Conservation (phyloP, 1,140 invertebrate genomes). For the Meloidogyne hapla region DNA sequence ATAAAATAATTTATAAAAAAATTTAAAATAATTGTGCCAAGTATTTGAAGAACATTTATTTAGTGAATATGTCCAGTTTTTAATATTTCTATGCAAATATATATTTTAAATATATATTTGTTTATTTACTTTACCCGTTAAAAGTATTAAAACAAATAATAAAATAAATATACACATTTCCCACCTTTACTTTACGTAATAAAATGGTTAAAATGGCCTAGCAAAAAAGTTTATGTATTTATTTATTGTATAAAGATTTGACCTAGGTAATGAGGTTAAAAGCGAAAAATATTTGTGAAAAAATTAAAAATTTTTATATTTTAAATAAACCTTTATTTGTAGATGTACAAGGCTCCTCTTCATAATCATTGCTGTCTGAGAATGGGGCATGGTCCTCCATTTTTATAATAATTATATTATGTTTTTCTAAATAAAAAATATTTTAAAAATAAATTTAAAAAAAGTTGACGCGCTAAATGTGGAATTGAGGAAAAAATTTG, state of each 20-base stretch:
- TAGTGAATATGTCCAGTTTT: too few species aligned
- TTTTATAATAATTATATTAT: neutral
- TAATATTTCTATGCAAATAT: too few species aligned
- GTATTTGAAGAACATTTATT: too few species aligned
- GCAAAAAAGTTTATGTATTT: too few species aligned
- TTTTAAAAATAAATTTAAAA: neutral
- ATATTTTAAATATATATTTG: neutral
- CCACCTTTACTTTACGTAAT: neutral
- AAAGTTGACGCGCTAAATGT: neutral
- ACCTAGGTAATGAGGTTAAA: neutral
- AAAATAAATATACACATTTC: neutral
- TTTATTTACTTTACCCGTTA: constrained; percentile 6
- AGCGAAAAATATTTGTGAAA: too few species aligned
- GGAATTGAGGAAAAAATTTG: neutral
- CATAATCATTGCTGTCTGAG: neutral
- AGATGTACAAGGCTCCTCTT: neutral
- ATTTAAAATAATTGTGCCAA: too few species aligned
- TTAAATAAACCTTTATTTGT: neutral
- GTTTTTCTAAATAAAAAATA: neutral
- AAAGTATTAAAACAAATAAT: constrained; percentile 2
- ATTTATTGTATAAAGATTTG: too few species aligned
- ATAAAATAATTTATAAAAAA: too few species aligned
- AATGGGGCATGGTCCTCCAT: neutral
- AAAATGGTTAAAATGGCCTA: neutral
- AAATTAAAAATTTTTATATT: neutral